A percentile compares a stretch with the other conserved stretches of the same genome.
Conservation (phyloP, 2,888 invertebrate species). For the Junonia oenone region DNA sequence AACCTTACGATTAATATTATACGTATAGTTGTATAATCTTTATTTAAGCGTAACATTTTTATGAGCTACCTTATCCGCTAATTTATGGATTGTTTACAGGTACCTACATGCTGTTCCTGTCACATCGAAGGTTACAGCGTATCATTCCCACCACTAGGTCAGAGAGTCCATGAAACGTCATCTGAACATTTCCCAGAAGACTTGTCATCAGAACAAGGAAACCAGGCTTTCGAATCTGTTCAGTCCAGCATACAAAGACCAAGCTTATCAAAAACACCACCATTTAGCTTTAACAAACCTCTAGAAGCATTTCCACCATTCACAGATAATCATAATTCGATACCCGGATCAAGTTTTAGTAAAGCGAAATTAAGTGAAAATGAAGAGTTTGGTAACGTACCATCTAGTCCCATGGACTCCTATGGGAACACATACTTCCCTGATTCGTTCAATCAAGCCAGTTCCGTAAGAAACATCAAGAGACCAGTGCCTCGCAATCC, state of each 20-base stretch:
- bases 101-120: slow-evolving; percentile 90
- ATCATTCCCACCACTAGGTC: slow-evolving; percentile 82
- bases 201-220: slow-evolving; percentile 65
- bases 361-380: slow-evolving; percentile 50
- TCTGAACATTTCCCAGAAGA: slow-evolving; percentile 80
- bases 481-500: slow-evolving; percentile 44
- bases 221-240: slow-evolving; percentile 68
- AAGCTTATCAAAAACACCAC: slow-evolving; percentile 50
- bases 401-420: slow-evolving; percentile 56
- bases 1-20: too few relatives aligned
- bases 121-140: slow-evolving; percentile 88
- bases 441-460: slow-evolving; percentile 67
- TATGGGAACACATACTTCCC: slow-evolving; percentile 67
- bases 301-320: slow-evolving; percentile 53
- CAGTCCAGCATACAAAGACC: slow-evolving; percentile 61
- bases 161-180: slow-evolving; percentile 69
- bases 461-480: slow-evolving; percentile 59
- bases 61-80: too few relatives aligned
- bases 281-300: slow-evolving; percentile 53
- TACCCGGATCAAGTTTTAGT: slow-evolving; percentile 54
- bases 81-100: slow-evolving; percentile 60
- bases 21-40: too few relatives aligned
- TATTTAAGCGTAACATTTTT: too few relatives aligned
- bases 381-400: slow-evolving; percentile 45
- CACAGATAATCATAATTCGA: slow-evolving; percentile 55